phyloP scores from a whole-genome alignment of 2,888 invertebrate species.

The Acanthacorydalis orientalis region DNA sequence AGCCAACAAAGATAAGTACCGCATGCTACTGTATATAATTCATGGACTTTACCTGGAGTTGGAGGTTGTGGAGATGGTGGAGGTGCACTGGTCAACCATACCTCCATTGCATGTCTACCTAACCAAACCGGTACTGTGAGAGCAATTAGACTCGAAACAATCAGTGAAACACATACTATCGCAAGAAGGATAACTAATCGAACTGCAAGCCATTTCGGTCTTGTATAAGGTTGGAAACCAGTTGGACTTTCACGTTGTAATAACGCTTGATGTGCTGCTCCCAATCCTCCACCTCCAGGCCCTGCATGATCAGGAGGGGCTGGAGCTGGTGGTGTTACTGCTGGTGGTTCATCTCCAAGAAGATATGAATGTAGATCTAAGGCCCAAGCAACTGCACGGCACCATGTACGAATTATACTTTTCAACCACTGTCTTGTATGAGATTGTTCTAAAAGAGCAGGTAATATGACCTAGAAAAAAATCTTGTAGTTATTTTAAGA shows the following conservation, averaged over 20 bases:
- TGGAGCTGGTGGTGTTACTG: slow-evolving; percentile 16
- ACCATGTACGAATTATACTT: slow-evolving; percentile 75
- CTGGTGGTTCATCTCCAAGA: slow-evolving; percentile 45
- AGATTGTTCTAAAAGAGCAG: slow-evolving; percentile 89
- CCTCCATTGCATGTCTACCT: slow-evolving; percentile 72
- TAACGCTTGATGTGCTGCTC: slow-evolving; percentile 78
- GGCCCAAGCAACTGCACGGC: slow-evolving; percentile 63
- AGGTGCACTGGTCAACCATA: slow-evolving; percentile 55
- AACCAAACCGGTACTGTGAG: slow-evolving; percentile 83
- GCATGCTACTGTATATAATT: slow-evolving; percentile 88
- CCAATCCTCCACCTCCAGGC: slow-evolving; percentile 33
- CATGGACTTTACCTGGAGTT: slow-evolving; percentile 46
- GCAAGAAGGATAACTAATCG: slow-evolving; percentile 50
- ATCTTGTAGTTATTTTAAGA: too few species aligned
- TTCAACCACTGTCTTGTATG: slow-evolving; percentile 92
- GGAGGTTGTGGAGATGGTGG: slow-evolving; percentile 20
- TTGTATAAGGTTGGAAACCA: slow-evolving; percentile 80
- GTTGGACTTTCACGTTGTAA: slow-evolving; percentile 66
- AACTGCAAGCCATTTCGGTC: slow-evolving; percentile 65
- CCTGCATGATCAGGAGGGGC: slow-evolving; percentile 24
- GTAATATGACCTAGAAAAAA: slow-evolving; percentile 60
- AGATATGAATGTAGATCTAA: slow-evolving; percentile 81
- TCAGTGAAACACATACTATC: slow-evolving; percentile 69
- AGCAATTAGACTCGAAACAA: slow-evolving; percentile 67
- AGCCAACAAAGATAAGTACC: slow-evolving; percentile 94